A percentile compares a stretch with the other conserved stretches of the same genome.
Conservation (phyloP, 1,140 invertebrate genomes). For the Dendroctonus valens region DNA sequence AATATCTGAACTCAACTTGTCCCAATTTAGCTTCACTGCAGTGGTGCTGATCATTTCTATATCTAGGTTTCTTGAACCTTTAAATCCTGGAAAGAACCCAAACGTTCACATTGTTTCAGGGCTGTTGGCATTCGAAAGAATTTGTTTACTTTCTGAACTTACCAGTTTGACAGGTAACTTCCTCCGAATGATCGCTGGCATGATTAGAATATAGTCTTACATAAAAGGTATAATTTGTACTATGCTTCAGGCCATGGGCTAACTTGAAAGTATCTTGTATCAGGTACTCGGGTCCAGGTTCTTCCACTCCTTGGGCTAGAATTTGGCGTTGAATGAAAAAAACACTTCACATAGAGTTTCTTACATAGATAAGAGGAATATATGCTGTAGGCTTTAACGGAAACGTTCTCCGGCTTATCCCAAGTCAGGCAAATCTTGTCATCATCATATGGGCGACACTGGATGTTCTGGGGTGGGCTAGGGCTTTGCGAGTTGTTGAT, state of each 20-base stretch:
- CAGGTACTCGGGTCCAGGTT: constrained; percentile 57
- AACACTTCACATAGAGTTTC: neutral
- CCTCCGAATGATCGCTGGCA: constrained; percentile 63
- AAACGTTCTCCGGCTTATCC: constrained; percentile 53
- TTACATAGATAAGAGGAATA: constrained; percentile 61
- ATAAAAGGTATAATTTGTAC: constrained; percentile 69
- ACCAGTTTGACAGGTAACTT: constrained; percentile 64
- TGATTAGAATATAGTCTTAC: constrained; percentile 60
- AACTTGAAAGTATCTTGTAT: constrained; percentile 55
- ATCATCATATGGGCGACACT: constrained; percentile 57
- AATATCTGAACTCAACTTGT: constrained; percentile 55
- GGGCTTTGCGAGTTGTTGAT: constrained; percentile 54
- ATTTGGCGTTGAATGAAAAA: neutral
- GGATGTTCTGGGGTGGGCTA: constrained; percentile 56
- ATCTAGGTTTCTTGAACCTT: constrained; percentile 57
- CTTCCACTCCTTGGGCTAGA: constrained; percentile 47
- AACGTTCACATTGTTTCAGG: neutral
- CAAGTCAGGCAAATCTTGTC: constrained; percentile 60
- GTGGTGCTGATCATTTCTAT: constrained; percentile 55
- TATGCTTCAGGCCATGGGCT: constrained; percentile 58
- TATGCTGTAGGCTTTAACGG: constrained; percentile 62
- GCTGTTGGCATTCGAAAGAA: neutral
- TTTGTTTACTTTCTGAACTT: constrained; percentile 25
- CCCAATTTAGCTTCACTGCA: constrained; percentile 61
- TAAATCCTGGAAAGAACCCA: constrained; percentile 55